Conservation (phyloP, 2,113 vertebrate species). For the Corythornis vintsioides region DNA sequence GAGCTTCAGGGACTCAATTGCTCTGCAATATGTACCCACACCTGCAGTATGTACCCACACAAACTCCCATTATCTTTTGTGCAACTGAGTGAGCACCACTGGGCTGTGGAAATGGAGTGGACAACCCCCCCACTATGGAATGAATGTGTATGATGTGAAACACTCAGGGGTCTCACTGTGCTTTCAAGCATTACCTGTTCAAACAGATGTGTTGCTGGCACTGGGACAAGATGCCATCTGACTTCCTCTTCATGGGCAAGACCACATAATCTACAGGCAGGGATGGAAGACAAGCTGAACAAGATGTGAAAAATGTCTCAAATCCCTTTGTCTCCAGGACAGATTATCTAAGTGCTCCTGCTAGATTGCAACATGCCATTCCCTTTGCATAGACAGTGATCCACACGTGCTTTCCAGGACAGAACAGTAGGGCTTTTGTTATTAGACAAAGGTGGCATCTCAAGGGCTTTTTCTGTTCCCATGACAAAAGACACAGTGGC, state of each 20-base stretch:
- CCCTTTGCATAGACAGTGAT: not conserved
- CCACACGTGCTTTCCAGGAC: not conserved
- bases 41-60: not conserved
- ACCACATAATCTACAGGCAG: not conserved
- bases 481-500: not conserved
- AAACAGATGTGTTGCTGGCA: constrained; percentile 41
- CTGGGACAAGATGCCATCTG: not conserved
- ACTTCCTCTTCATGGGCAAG: constrained; percentile 53
- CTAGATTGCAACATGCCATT: not conserved
- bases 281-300: not conserved
- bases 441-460: not conserved
- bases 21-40: not conserved
- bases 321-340: not conserved
- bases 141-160: not conserved
- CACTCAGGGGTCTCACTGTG: accelerated
- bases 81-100: not conserved
- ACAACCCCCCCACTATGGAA: not conserved
- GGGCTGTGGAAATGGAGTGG: not conserved
- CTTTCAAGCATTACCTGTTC: constrained; percentile 31
- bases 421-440: not conserved
- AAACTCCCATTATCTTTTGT: not conserved
- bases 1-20: not conserved
- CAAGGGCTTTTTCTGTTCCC: not conserved
- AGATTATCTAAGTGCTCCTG: not conserved
- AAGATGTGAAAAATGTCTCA: not conserved